A percentile compares a stretch with the other conserved stretches of the same genome.
These are phyloP conservation scores for Setipinna tenuifilis DNA, from an alignment of 2,797 vertebrate genomes.

Conservation along the genomic window DNA sequence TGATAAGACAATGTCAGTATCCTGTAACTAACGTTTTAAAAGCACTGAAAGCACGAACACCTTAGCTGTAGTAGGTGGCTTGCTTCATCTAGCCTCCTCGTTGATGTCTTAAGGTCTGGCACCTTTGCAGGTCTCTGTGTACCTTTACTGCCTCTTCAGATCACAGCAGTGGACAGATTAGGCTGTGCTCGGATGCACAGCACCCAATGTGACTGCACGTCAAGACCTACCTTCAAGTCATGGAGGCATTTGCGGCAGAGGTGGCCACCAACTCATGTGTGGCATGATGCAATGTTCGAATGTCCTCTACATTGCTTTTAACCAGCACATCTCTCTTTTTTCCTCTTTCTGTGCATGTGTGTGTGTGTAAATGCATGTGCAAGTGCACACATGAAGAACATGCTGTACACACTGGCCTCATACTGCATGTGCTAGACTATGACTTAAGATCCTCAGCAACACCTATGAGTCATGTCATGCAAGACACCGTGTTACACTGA, in stretches of 20 bases:
- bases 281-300: constrained; percentile 34
- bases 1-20: not conserved
- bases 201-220: not conserved
- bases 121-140: constrained; percentile 8
- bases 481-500: not conserved
- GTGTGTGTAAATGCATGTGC: not conserved
- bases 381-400: not conserved
- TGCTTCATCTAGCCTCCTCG: not conserved
- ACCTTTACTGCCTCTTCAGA: not conserved
- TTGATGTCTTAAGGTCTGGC: not conserved
- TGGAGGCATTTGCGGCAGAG: not conserved
- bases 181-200: not conserved
- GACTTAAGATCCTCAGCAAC: not conserved
- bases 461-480: not conserved
- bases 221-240: not conserved
- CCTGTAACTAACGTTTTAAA: not conserved
- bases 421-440: not conserved
- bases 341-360: too few relatives aligned
- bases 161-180: not conserved
- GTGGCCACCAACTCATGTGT: constrained; percentile 19
- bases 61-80: too few relatives aligned
- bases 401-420: not conserved
- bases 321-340: not conserved
- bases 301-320: constrained; percentile 18
- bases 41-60: not conserved